phyloP scores from a whole-genome alignment of 2,797 vertebrate genomes.

The Pseudopleuronectes americanus region DNA sequence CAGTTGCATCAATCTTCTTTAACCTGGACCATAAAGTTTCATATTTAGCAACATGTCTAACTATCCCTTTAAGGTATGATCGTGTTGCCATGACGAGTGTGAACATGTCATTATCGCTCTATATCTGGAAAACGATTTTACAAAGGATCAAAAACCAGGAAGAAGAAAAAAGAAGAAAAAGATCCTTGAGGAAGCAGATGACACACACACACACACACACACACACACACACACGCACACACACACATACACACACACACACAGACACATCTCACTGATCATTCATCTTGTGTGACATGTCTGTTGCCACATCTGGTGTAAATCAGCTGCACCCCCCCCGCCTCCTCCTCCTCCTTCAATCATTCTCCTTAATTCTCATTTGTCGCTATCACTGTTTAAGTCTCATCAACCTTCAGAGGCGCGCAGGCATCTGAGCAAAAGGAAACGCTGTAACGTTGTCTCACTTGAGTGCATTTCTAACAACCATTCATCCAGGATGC shows the following conservation, averaged over 20 bases:
- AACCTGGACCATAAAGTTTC: background rate
- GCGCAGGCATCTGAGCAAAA: background rate
- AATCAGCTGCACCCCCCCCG: slow-evolving; percentile 17
- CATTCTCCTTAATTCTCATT: slow-evolving; percentile 16
- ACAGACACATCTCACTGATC: slow-evolving; percentile 7
- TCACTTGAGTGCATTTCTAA: slow-evolving; percentile 29
- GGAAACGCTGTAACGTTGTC: slow-evolving; percentile 13
- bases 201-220: background rate
- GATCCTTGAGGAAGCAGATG: background rate
- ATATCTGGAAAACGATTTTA: background rate
- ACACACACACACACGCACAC: background rate
- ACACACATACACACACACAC: slow-evolving; percentile 6
- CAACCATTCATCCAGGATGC: slow-evolving; percentile 18
- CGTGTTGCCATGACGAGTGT: background rate
- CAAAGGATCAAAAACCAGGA: background rate
- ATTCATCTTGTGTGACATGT: slow-evolving; percentile 35
- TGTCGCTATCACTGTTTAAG: slow-evolving; percentile 4
- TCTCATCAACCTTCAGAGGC: slow-evolving; percentile 17
- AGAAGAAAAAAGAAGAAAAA: background rate
- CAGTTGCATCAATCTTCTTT: background rate
- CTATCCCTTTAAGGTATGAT: background rate
- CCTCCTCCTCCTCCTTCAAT: background rate
- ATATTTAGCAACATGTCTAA: background rate
- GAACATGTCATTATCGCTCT: background rate
- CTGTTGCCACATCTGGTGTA: slow-evolving; percentile 10